These are phyloP conservation scores for Harpalus rufipes DNA, from an alignment of 2,888 invertebrate species.

Conservation along the genomic window DNA sequence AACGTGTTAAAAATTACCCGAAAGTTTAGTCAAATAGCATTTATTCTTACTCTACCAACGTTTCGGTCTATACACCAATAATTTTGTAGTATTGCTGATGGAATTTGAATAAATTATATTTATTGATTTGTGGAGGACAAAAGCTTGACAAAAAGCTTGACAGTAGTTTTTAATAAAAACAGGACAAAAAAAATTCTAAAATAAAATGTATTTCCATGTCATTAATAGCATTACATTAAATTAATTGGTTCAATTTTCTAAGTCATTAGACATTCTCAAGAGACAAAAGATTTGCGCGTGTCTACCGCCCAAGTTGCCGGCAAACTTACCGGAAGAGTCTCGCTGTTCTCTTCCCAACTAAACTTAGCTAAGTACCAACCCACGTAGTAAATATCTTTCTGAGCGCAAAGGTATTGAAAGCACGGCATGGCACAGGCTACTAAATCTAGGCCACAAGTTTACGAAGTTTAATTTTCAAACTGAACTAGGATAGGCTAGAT, in stretches of 20 bases:
- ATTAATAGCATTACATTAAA: slow-evolving; percentile 38
- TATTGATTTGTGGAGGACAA: no score
- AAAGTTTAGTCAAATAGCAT: no score
- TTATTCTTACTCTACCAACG: no score
- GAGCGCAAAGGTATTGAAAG: slow-evolving; percentile 48
- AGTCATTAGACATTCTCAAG: slow-evolving; percentile 34
- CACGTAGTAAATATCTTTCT: slow-evolving; percentile 56
- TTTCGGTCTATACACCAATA: no score
- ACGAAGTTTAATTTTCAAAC: slow-evolving; percentile 54
- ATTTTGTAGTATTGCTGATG: no score
- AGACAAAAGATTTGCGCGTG: slow-evolving; percentile 45
- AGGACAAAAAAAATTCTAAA: neutral
- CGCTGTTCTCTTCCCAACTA: slow-evolving; percentile 24
- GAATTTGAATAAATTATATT: no score
- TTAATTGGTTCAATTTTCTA: slow-evolving; percentile 53
- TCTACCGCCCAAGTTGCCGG: neutral
- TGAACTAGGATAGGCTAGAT: slow-evolving; percentile 35
- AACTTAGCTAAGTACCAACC: slow-evolving; percentile 51
- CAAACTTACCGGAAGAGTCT: slow-evolving; percentile 21
- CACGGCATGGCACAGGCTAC: slow-evolving; percentile 10
- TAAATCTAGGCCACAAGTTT: slow-evolving; percentile 46
- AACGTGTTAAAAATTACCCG: no score
- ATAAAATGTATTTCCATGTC: slow-evolving; percentile 33
- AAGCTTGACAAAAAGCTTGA: no score
- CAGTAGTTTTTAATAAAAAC: no score